phyloP scores from a whole-genome alignment of 2,888 invertebrate species.

The Noctua janthe region DNA sequence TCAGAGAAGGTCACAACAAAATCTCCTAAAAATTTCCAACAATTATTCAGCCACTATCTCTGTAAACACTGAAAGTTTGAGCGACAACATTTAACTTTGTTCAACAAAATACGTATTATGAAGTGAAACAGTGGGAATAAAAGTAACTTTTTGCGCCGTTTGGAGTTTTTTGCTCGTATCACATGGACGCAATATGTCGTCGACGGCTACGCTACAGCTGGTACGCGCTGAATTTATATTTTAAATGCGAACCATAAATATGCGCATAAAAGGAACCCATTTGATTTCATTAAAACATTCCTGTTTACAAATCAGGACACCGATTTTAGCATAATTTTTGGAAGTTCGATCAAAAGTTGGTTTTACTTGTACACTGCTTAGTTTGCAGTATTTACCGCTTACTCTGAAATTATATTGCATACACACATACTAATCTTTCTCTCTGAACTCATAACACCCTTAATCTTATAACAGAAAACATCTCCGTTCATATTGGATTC shows the following conservation, averaged over 20 bases:
- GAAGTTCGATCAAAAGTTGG: slow-evolving; percentile 59
- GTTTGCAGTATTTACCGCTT: slow-evolving; percentile 14
- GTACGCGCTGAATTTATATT: slow-evolving; percentile 71
- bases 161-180: slow-evolving; percentile 73
- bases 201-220: slow-evolving; percentile 66
- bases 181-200: slow-evolving; percentile 76
- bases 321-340: slow-evolving; percentile 72
- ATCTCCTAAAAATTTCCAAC: slow-evolving; percentile 19
- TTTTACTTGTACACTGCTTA: slow-evolving; percentile 5
- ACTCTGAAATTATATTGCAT: not conserved
- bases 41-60: slow-evolving; percentile 37
- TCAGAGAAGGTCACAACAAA: not conserved
- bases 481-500: not conserved
- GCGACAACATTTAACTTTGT: slow-evolving; percentile 42
- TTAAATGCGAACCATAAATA: slow-evolving; percentile 82
- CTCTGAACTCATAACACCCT: not conserved
- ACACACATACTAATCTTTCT: no score
- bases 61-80: slow-evolving; percentile 48
- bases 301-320: slow-evolving; percentile 71
- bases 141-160: slow-evolving; percentile 61
- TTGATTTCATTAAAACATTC: slow-evolving; percentile 81
- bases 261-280: slow-evolving; percentile 88
- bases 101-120: slow-evolving; percentile 58
- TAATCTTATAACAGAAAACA: not conserved
- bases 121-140: slow-evolving; percentile 58